Base-by-base conservation (phyloP, 2,797 vertebrate genomes). In the Cyprinodon diabolis region DNA sequence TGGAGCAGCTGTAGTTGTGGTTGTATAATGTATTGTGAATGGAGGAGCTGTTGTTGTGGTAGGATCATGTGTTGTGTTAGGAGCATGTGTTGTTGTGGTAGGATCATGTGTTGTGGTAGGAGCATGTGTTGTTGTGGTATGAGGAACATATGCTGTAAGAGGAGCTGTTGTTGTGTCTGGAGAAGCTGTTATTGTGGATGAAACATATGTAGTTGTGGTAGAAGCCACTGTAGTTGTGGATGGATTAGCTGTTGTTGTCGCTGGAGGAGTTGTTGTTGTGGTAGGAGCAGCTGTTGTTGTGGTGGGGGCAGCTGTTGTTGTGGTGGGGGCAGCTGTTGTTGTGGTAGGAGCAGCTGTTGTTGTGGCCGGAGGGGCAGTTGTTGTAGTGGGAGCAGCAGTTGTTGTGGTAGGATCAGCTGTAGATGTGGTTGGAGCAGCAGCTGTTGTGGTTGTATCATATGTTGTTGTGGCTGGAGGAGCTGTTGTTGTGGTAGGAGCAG, bases 241-340 rank as follows among this genome's bases (percentile, higher is more conserved):
- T 3, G 56, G 6, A 30, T 10, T 9, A 9, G 2, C 7, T 11
- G 52, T 25, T 1, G 4, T 15, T 25, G n/a, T 40, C 1, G 40
- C 23, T 25, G 37, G n/a, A 2, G 0, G 2, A 14, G 2, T 21
- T 23, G 43, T 23, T 3, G 63, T 47, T 23, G 40, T 4, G n/a
- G n/a, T 23, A 0, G 9, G 11, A 10, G 9, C 0, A 4, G 12
- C 1, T 45, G 12, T 48, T 0, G 8, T n/a, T 11, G 19, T 8
- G 1, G 45, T 4, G 0, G 3, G 7, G 13, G 35, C 11, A 0
- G 5, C 0, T 8, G 51, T 40, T 0, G 30, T n/a, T n/a, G 21
- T 43, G 15, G 17, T 13, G 6, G 52, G 10, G 1, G 19, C 1
- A 4, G 3, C 6, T 4, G 30, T 52, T 4, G 30, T 52, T 21